Base-by-base conservation (phyloP, 2,797 vertebrate species). In the Decapterus maruadsi region DNA sequence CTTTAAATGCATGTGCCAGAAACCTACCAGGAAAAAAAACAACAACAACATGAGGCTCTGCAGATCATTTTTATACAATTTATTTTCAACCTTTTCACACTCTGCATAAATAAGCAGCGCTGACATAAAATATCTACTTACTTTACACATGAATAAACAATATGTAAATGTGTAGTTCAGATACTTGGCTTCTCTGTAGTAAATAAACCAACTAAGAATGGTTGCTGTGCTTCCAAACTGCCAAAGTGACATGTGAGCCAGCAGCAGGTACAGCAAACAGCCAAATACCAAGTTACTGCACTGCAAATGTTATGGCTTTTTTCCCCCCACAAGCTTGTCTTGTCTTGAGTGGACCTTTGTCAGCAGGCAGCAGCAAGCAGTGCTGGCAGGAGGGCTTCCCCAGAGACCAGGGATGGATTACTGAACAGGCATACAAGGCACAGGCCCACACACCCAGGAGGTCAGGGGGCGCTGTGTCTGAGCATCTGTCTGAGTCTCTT, bases 171-270 rank as follows among this genome's bases (percentile, higher is more conserved):
- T 22, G 20, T 4, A 36, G 22, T 22, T 59, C 17, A 26, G 29
- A 48, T 14, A 45, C 7, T 20, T 22, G 43, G 38, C 20, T 48
- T 53, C 57, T 60, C 5, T 29, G 17, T 60, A 38, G 60, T 53
- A 14, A 65, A 53, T 29, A 42, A 4, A 17, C 17, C 29, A 45
- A 13, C 9, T 48, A 12, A 46, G 0, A 63, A 7, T 5, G 4
- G 59, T 19, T 57, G 6, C 14, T 4, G 12, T 53, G n/a, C 59
- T 59, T 22, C 65, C 45, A 74, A 10, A 68, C n/a, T 63, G 53
- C 26, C 29, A 50, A 40, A 31, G 8, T 20, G 31, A 38, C 36
- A 53, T 20, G 26, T 45, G 45, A 66, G 54, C 40, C 14, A 72
- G 20, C 40, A 55, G 40, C 26, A 55, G 62, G 11, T 50, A 40